These are phyloP conservation scores for Periphyllus acericola DNA, from an alignment of 2,888 invertebrate genomes.

Conservation along the genomic window DNA sequence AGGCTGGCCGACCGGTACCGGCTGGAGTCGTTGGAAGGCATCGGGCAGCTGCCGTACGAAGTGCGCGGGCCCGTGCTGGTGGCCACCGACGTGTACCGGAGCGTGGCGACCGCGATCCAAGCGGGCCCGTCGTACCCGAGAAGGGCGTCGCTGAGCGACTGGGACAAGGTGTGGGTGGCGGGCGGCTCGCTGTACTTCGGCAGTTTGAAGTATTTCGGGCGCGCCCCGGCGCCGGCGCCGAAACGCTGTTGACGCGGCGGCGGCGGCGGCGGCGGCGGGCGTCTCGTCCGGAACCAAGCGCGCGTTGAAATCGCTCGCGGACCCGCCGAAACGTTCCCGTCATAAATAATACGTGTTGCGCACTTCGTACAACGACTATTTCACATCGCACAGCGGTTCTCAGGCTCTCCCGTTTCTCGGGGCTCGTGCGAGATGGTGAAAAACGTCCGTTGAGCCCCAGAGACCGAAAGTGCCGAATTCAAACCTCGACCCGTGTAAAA, in stretches of 20 bases:
- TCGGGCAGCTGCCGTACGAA: conserved; percentile 36
- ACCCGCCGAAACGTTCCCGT: too few relatives aligned
- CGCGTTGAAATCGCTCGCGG: too few relatives aligned
- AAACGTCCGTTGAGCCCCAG: too few relatives aligned
- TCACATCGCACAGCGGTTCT: too few relatives aligned
- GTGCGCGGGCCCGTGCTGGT: conserved; percentile 50
- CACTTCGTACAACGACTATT: too few relatives aligned
- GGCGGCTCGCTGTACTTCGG: conserved; percentile 33
- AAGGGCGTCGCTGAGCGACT: conserved; percentile 27
- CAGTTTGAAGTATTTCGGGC: conserved; percentile 20
- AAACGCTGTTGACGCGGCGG: background rate
- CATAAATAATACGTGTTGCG: too few relatives aligned
- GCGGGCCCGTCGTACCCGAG: conserved; percentile 19
- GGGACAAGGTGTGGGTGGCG: conserved; percentile 28
- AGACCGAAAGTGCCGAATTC: too few relatives aligned
- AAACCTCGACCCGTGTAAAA: too few relatives aligned
- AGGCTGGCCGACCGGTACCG: conserved; percentile 26
- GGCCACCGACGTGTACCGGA: conserved; percentile 42
- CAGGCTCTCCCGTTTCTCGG: too few relatives aligned
- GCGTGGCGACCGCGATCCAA: conserved; percentile 4
- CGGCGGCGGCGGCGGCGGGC: background rate
- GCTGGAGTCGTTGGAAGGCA: conserved; percentile 16
- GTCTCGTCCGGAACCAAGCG: too few relatives aligned
- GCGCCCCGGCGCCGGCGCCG: background rate
- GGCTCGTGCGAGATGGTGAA: too few relatives aligned